Evolutionary conservation across 2,113 vertebrate genomes (phyloP), one percentile per base, ranked within the genome.

Genomic region (Turdus rufiventris): DNA sequence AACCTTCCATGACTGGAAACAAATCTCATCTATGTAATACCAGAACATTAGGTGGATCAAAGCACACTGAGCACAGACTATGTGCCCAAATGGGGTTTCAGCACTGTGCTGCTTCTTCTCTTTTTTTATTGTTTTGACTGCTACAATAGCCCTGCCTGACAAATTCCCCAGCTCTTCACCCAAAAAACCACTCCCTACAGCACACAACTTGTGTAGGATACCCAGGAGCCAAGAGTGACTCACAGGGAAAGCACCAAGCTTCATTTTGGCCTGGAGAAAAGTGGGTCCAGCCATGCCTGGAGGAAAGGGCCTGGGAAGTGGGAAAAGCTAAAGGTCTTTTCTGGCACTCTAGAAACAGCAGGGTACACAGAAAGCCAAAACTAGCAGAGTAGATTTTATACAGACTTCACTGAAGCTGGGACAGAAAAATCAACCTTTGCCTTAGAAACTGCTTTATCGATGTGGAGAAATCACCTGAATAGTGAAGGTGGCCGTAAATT

Each of bases 341-440:
- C 48, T 97, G 97, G 88, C 98, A 99, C 96, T 81, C 98, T 98
- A 95, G 98, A 98, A 31, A 96, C 98, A 53, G 98, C 98, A 60
- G 97, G 98, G 29, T 88, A 98, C 58, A 98, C 98, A 5, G 94
- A 98, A 94, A 97, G 92, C 5, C 48, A 74, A 56, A 96, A 76
- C 1, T 60, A 85, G 24, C 85, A 93, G 38, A 96, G 92, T 23
- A 82, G 61, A 56, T 80, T 97, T 68, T 95, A 95, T 47, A 85
- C 62, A 63, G 75, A 96, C 40, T 95, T 92, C 53, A 87, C 83
- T 74, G 83, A 91, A 47, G 76, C 21, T 79, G 62, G 23, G 71
- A 54, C 14, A 88, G 78, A 70, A 77, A 66, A 74, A 68, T 28
- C 23, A 82, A 40, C 38, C 14, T 60, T 78, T 7, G 2, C 14